Evolutionary conservation across 2,888 invertebrate genomes (phyloP).

Genomic region (Heteromyza rotundicornis): DNA sequence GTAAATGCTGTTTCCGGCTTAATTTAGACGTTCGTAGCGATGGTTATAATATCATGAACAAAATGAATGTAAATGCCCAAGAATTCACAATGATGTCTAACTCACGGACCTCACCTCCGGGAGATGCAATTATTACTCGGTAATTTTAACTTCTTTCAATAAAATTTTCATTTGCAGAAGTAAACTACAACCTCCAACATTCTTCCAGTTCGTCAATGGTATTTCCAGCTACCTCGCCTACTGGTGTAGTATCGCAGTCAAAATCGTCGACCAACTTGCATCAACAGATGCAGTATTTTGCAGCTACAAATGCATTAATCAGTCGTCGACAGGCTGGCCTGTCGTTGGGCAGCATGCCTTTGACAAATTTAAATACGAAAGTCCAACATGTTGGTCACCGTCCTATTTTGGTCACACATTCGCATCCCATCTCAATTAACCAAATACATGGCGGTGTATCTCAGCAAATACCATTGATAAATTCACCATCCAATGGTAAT

Average conservation of each 20-base stretch:
- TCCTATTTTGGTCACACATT: slow-evolving; percentile 59
- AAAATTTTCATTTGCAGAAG: slow-evolving; percentile 57
- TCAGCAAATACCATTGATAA: slow-evolving; percentile 58
- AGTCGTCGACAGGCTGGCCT: slow-evolving; percentile 61
- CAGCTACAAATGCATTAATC: slow-evolving; percentile 50
- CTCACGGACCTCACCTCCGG: slow-evolving; percentile 40
- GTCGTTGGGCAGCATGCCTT: slow-evolving; percentile 54
- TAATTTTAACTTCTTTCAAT: slow-evolving; percentile 47
- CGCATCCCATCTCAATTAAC: slow-evolving; percentile 57
- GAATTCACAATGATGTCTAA: slow-evolving; percentile 78
- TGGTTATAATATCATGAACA: slow-evolving; percentile 67
- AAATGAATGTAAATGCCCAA: slow-evolving; percentile 87
- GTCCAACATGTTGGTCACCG: slow-evolving; percentile 47
- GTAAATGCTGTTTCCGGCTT: too few relatives aligned
- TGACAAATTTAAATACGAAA: slow-evolving; percentile 35
- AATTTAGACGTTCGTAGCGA: slow-evolving; percentile 50
- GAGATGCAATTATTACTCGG: slow-evolving; percentile 52
- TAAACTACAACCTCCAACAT: slow-evolving; percentile 64
- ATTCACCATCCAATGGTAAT: slow-evolving; percentile 76
- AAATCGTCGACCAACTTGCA: slow-evolving; percentile 67
- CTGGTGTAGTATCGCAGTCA: slow-evolving; percentile 60
- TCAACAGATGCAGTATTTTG: slow-evolving; percentile 60
- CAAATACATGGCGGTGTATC: slow-evolving; percentile 46
- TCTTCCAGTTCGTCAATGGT: slow-evolving; percentile 63
- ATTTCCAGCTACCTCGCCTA: slow-evolving; percentile 44